Base-by-base conservation (phyloP, 2,888 invertebrate genomes). In the Lasioglossum oenotherae region DNA sequence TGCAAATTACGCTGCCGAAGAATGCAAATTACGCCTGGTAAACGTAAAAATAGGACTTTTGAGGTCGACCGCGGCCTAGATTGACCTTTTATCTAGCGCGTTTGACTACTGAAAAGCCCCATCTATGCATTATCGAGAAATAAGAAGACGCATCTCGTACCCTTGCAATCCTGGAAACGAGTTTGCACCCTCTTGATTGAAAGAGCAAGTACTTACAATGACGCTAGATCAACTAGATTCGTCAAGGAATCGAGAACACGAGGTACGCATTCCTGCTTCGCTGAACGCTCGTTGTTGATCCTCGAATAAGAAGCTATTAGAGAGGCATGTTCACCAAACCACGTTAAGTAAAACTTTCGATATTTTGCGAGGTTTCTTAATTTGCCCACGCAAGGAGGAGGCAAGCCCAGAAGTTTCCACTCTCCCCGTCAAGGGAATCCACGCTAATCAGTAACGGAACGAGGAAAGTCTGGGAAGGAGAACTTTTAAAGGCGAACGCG, bases 401-500 rank as follows among this genome's bases (percentile, higher is more conserved):
- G 71, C 49, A 74, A 78, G 31, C 60, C 41, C 16, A 53, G 14
- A 78, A 82, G 71, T 78, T 82, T 64, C 49, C 31, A 73, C 35
- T 35, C 38, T 69, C 69, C 49, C 69, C 27, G n/a, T 38, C 78
- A 12, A 41, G 31, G 49, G 83, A 83, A 64, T 82, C 53, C 74
- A 64, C 23, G 60, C 77, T 79, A 79, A 86, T 85, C 85, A 77
- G 72, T 76, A 73, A 57, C 81, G n/a, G 71, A 80, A 85, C 80
- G 82, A 73, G 64, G 77, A 76, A 67, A 72, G 77, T 49, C 74
- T 35, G 74, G 74, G 27, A 38, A 16, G 57, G 64, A 49, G 64
- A 87, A 87, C 77, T 86, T 86, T 87, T 84, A 81, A 86, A 86
- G 78, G 80, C 69, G 81, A 73, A 71, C 86, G 82, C 82, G 76